Evolutionary conservation across 2,797 vertebrate genomes (phyloP).

Genomic region (Sebastes nivosus): DNA sequence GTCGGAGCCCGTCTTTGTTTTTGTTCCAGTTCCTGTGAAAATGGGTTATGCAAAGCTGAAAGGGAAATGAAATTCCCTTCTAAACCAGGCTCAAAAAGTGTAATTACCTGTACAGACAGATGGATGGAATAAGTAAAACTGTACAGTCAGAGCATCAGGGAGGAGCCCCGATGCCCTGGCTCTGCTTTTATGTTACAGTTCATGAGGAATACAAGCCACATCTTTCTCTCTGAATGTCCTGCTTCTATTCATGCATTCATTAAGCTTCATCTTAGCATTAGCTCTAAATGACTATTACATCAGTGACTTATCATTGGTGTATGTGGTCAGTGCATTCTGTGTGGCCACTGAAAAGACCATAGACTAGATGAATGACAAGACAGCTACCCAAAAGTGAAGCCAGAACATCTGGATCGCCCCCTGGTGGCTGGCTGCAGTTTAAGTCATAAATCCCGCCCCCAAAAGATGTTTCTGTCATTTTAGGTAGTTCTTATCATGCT

Average conservation of each 20-base stretch:
- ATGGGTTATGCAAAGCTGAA: constrained; percentile 54
- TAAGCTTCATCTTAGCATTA: constrained; percentile 29
- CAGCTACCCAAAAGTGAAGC: too few species aligned
- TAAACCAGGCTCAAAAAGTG: constrained; percentile 42
- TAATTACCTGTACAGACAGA: constrained; percentile 57
- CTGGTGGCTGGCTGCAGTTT: too few species aligned
- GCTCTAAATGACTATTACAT: constrained; percentile 63
- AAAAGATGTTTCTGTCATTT: too few species aligned
- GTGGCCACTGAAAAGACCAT: constrained; percentile 26
- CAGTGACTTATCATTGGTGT: constrained; percentile 51
- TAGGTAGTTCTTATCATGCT: too few species aligned
- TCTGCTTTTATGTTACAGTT: constrained; percentile 31
- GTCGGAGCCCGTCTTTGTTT: constrained; percentile 56
- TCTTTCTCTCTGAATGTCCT: constrained; percentile 20
- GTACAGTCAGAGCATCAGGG: constrained; percentile 17
- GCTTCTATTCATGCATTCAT: constrained; percentile 32
- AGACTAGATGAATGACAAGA: too few species aligned
- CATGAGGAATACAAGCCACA: constrained; percentile 30
- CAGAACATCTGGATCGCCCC: too few species aligned
- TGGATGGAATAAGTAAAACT: constrained; percentile 39
- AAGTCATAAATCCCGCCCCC: too few species aligned
- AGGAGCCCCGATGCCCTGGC: background rate
- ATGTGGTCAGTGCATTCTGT: constrained; percentile 30
- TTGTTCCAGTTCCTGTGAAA: constrained; percentile 58
- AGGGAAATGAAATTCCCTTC: constrained; percentile 47